Evolutionary conservation across 2,113 vertebrate species (phyloP), one percentile per base, ranked within the genome.

Genomic region (Dasyprocta punctata): DNA sequence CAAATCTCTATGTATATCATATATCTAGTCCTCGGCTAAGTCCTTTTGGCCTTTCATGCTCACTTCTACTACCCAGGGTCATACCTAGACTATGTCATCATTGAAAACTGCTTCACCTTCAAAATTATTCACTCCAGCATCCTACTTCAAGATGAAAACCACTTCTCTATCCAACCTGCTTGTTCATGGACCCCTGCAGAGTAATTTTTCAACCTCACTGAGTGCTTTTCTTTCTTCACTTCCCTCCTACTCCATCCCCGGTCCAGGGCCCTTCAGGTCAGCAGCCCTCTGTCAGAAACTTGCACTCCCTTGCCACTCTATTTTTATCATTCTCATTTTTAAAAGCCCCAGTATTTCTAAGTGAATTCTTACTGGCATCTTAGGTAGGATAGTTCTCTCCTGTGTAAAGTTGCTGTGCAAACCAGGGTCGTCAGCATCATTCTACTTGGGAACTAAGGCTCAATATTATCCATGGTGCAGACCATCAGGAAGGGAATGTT

Each of bases 161-260:
- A 73, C 44, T 4, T 90, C 52, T 90, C 17, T 24, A 52, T 44
- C 28, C 41, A 87, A 49, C 38, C 54, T 13, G 4, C 54, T 54
- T 91, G 14, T 47, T 80, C 47, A 54, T 2, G 30, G 56, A 77
- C 49, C 93, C 12, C 54, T 80, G 20, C 47, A 38, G 16, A 22
- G 33, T 26, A 41, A n/a, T 63, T 82, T 80, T 75, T 52, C 93
- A 73, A 28, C 36, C n/a, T 81, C 63, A 36, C 3, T 26, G 38
- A 97, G n/a, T 33, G 20, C 38, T 82, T 83, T 80, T 36, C 56
- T 91, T n/a, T 81, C 47, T 85, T 93, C 41, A 36, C n/a, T 52
- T 67, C 10, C 38, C 28, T 75, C 36, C 24, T 61, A 52, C 38
- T 10, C 28, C 6, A 38, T n/a, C 16, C 26, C 12, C 26, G 5